Percentiles rank a stretch among this genome's conserved stretches.
phyloP scores from a whole-genome alignment of 92 coral and sea anemone species.

The Phenganax marumi region DNA sequence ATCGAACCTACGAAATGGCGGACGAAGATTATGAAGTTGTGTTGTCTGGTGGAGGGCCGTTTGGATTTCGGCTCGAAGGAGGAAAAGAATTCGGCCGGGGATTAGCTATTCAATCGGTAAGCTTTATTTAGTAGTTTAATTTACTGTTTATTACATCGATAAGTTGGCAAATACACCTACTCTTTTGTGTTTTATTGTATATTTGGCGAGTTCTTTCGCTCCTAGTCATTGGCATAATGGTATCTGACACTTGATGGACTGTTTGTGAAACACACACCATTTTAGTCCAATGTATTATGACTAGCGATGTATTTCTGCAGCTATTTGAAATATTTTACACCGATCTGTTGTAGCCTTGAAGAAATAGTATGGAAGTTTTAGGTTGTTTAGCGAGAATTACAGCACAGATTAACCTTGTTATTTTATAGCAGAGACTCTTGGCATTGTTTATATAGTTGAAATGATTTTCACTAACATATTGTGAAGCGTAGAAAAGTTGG shows the following conservation, averaged over 20 bases:
- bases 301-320: neutral
- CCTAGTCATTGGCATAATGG: neutral
- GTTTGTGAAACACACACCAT: neutral
- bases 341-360: neutral
- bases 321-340: conserved; percentile 6
- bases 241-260: neutral
- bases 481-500: too few relatives aligned
- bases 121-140: neutral
- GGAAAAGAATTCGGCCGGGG: conserved; percentile 93
- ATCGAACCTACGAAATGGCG: conserved; percentile 55
- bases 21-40: conserved; percentile 60
- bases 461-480: too few relatives aligned
- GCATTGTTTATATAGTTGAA: too few relatives aligned
- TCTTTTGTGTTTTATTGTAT: neutral
- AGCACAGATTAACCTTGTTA: too few relatives aligned
- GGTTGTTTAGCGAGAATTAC: neutral
- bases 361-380: neutral
- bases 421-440: too few relatives aligned
- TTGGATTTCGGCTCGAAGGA: conserved; percentile 97
- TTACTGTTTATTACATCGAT: conserved; percentile 3
- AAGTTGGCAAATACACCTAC: neutral
- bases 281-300: neutral
- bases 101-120: conserved; percentile 79
- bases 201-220: neutral
- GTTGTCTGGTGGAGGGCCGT: conserved; percentile 91